phyloP scores from a whole-genome alignment of 2,113 vertebrate species.

The Brachirus orientalis region DNA sequence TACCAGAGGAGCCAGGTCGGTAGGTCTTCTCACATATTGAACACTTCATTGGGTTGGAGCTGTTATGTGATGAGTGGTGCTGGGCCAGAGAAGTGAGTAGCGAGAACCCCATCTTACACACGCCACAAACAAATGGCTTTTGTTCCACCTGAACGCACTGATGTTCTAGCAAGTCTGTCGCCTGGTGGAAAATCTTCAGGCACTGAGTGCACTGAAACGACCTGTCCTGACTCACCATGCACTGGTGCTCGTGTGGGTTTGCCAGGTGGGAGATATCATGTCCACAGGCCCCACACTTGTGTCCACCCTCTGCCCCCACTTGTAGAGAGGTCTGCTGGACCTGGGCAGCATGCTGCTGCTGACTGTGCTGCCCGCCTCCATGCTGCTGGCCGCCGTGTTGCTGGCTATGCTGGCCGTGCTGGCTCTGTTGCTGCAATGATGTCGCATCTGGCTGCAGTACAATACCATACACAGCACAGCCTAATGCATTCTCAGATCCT shows the following conservation, averaged over 20 bases:
- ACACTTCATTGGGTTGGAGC: slow-evolving; percentile 91
- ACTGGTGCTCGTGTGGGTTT: slow-evolving; percentile 96
- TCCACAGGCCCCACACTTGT: slow-evolving; percentile 93
- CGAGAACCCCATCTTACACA: slow-evolving; percentile 99
- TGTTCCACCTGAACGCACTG: slow-evolving; percentile 98
- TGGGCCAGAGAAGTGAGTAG: slow-evolving; percentile 94
- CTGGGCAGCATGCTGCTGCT: slow-evolving; percentile 76
- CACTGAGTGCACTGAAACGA: slow-evolving; percentile 99
- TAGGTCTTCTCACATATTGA: slow-evolving; percentile 98
- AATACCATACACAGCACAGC: slow-evolving; percentile 95
- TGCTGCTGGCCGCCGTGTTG: slow-evolving; percentile 74
- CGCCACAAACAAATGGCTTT: slow-evolving; percentile 96
- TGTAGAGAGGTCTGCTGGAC: slow-evolving; percentile 75
- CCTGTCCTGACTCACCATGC: slow-evolving; percentile 92
- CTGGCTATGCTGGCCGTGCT: slow-evolving; percentile 78
- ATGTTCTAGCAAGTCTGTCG: slow-evolving; percentile 94
- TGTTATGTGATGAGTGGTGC: slow-evolving; percentile 93
- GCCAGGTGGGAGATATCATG: slow-evolving; percentile 93
- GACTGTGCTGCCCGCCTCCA: slow-evolving; percentile 67
- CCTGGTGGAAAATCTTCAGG: slow-evolving; percentile 97
- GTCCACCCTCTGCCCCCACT: slow-evolving; percentile 84
- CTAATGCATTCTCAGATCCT: slow-evolving; percentile 88
- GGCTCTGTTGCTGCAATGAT: slow-evolving; percentile 84
- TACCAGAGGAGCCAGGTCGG: slow-evolving; percentile 81
- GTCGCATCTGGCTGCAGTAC: slow-evolving; percentile 89